Evolutionary conservation across 2,888 invertebrate genomes (phyloP), one percentile per base, ranked within the genome.

Genomic region (Hirtodrosophila alboralis): DNA sequence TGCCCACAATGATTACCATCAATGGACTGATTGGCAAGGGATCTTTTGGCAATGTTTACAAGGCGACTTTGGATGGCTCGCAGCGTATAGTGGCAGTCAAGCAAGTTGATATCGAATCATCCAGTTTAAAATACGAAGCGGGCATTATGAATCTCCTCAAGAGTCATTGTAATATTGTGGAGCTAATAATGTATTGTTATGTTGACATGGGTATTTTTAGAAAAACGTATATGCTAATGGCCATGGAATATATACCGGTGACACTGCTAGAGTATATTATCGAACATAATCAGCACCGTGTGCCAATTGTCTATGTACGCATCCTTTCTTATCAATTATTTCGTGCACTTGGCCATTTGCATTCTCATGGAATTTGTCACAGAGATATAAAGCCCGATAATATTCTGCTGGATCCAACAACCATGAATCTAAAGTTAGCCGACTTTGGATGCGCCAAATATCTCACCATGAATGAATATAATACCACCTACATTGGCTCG

Each of bases 161-260:
- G 2, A 97, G 98, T 92, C 99, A 99, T 92, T 98, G 97, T 95
- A 99, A 99, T 93, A 98, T 99, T 93, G 98, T 99, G 90, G 97
- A 97, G 93, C 95, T 99, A 92, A 97, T 98, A 94, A 99, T 99
- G 94, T 98, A 99, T 93, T 98, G 98, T 90, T 96, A 96, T 92
- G 98, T 98, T 91, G 98, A 98, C 92, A 97, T 98, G 97, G 98
- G 98, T 97, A 98, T 93, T n/a, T n/a, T n/a, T n/a, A n/a, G n/a
- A n/a, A n/a, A n/a, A n/a, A n/a, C n/a, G n/a, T 99, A 98, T 94
- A 95, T 99, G 93, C 98, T 99, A 93, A 93, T 99, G 94, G 98
- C 99, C 92, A 95, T 99, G 94, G 99, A 99, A 94, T 99, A 96
- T 93, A 98, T 99, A 92, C 99, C 99, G 0, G 69, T 69, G 66